A percentile compares a stretch with the other conserved stretches of the same genome.
Evolutionary conservation across 2,888 invertebrate genomes (phyloP).

Genomic region (Pristionchus maxplancki): DNA sequence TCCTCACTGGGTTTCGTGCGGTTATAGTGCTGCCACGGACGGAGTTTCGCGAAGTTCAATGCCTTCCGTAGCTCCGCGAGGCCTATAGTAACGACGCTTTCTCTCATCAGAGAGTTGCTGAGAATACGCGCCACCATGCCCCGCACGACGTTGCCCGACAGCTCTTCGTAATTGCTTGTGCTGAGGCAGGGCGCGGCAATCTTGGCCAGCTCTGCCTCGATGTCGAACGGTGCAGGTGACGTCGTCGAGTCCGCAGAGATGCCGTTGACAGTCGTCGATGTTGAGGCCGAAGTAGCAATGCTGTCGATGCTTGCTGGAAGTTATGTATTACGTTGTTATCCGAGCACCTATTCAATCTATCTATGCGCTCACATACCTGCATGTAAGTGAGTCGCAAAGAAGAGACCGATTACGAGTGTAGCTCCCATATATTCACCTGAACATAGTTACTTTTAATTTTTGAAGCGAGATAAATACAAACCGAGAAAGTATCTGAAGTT

Average conservation of each 20-base stretch:
- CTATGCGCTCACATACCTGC: background rate
- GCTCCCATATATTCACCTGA: background rate
- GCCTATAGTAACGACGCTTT: conserved; percentile 36
- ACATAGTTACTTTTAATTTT: background rate
- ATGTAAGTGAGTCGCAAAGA: background rate
- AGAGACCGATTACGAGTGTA: background rate
- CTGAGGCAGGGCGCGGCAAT: conserved; percentile 53
- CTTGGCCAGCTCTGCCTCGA: conserved; percentile 51
- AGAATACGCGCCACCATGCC: background rate
- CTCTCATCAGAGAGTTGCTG: background rate
- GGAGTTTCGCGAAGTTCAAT: background rate
- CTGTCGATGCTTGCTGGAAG: background rate
- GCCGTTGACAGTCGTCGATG: too few species aligned
- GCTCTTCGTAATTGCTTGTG: conserved; percentile 52
- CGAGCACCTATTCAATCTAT: too few species aligned
- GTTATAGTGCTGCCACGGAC: conserved; percentile 46
- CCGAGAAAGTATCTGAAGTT: too few species aligned
- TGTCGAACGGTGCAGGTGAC: background rate
- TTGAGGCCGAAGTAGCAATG: background rate
- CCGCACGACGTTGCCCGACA: conserved; percentile 50
- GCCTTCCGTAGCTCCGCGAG: conserved; percentile 38
- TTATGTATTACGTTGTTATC: background rate
- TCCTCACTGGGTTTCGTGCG: conserved; percentile 27
- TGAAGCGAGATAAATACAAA: background rate
- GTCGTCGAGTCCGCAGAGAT: background rate